A percentile compares a stretch with the other conserved stretches of the same genome.
These are phyloP conservation scores for Leptinotarsa tumamoca DNA, from an alignment of 2,888 invertebrate genomes.

Conservation along the genomic window DNA sequence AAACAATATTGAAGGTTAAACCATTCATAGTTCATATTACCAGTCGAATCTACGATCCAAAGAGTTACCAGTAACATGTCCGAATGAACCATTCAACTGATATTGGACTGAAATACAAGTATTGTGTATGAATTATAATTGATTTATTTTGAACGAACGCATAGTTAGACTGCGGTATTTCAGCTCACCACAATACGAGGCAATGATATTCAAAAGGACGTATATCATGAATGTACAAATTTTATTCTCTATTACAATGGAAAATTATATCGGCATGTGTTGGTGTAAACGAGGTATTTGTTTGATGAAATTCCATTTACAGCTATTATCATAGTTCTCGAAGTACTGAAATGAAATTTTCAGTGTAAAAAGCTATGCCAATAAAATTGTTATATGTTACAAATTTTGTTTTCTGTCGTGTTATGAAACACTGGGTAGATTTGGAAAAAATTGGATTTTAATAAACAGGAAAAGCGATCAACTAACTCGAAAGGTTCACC, in stretches of 20 bases:
- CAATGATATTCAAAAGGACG: not conserved
- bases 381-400: not conserved
- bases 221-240: not conserved
- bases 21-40: too few species aligned
- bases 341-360: not conserved
- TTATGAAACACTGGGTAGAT: too few species aligned
- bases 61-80: not conserved
- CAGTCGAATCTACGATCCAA: too few species aligned
- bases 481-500: too few species aligned
- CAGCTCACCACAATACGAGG: not conserved
- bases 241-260: slow-evolving; percentile 1
- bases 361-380: not conserved
- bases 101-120: too few species aligned
- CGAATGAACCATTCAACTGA: not conserved
- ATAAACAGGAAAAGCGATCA: too few species aligned
- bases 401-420: not conserved
- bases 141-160: not conserved
- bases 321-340: not conserved
- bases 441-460: too few species aligned
- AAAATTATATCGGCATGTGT: slow-evolving; percentile 4
- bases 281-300: slow-evolving; percentile 3
- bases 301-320: not conserved
- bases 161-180: not conserved
- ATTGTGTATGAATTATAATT: not conserved
- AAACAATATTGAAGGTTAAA: too few species aligned